Evolutionary conservation across 2,113 vertebrate genomes (phyloP), one percentile per base, ranked within the genome.

Genomic region (Oryzias curvinotus): DNA sequence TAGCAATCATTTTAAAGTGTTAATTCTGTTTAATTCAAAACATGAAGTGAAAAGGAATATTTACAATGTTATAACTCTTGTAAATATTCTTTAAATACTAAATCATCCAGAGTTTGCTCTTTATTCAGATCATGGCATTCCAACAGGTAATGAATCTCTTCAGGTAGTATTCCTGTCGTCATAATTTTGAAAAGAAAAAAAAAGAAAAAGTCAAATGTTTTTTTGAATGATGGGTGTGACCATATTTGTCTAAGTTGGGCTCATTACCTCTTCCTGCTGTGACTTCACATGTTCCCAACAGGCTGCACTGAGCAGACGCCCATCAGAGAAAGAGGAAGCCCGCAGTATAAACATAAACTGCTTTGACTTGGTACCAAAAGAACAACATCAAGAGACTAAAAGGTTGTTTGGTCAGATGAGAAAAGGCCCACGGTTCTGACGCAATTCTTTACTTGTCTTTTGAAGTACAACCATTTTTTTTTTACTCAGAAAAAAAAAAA

Each of bases 261-360:
- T 81, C 68, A 78, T 81, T 83, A 71, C 58, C 52, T 56, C 72
- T 76, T 57, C 62, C 57, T 42, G 47, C 25, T 52, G 68, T 71
- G 64, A 65, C 78, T 65, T 73, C 28, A 53, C 55, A 62, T 0
- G 2, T 52, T 88, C 89, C 78, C 81, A n/a, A n/a, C 62, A 73
- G 84, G 23, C 18, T 64, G 44, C 15, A 5, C 78, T 85, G 63
- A 77, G 54, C 65, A 85, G 60, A 85, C 88, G 77, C 88, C 89
- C 87, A 71, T 81, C 70, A 65, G 79, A 45, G 80, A 76, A 83
- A 75, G 53, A 85, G 85, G 86, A 90, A 88, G 68, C 65, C 71
- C 56, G 58, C 47, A 57, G n/a, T 82, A 68, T 91, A 83, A 90
- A 89, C 86, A 88, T 49, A 62, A 59, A 73, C 14, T 50, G 48